These are phyloP conservation scores for Tetragnatha versicolor DNA, from an alignment of 1,140 invertebrate species.

Conservation along the genomic window DNA sequence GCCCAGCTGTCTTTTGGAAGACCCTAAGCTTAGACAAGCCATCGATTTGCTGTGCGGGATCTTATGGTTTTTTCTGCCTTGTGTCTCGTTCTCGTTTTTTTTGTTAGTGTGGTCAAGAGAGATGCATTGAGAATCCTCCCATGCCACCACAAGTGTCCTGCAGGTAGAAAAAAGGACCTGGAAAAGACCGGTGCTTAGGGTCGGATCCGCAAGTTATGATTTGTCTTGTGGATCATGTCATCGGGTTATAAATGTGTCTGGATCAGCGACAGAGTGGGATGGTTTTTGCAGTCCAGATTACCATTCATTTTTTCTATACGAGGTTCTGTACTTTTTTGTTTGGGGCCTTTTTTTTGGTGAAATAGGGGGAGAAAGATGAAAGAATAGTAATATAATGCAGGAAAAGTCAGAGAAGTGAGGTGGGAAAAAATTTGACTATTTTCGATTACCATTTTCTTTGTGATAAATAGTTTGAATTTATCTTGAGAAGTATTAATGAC, in stretches of 20 bases:
- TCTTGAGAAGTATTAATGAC: no score
- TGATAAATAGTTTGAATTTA: no score
- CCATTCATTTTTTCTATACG: no score
- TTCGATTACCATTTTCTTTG: no score
- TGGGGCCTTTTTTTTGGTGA: no score
- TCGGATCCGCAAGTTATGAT: constrained; percentile 38
- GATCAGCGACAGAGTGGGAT: background rate
- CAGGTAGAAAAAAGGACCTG: background rate
- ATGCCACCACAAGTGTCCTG: constrained; percentile 29
- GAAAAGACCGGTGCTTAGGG: background rate
- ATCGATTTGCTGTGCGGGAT: constrained; percentile 25
- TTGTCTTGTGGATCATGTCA: constrained; percentile 34
- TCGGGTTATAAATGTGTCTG: background rate
- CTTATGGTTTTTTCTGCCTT: background rate
- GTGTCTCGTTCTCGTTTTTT: background rate
- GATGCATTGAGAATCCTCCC: background rate
- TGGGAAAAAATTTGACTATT: no score
- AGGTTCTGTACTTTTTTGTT: no score
- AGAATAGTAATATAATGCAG: no score
- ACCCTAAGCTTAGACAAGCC: constrained; percentile 2
- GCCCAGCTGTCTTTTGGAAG: constrained; percentile 7
- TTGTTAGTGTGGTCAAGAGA: constrained; percentile 4
- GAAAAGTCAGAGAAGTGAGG: no score
- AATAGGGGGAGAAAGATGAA: no score
- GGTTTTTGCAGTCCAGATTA: no score